Evolutionary conservation across 2,113 vertebrate genomes (phyloP).

Genomic region (Dipodomys merriami): DNA sequence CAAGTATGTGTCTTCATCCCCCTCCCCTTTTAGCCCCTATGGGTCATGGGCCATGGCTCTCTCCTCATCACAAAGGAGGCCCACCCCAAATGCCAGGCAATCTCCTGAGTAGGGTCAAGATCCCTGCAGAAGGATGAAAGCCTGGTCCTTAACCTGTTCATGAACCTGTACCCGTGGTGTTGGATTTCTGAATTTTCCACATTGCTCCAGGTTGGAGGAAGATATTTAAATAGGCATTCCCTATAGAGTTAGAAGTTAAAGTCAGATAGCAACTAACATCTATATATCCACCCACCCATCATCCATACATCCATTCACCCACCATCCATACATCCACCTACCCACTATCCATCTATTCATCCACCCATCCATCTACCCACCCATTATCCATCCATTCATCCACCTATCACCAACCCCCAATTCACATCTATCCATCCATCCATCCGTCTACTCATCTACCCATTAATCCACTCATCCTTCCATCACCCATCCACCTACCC

Average conservation of each 20-base stretch:
- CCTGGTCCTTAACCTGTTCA: background rate
- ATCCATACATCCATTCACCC: too few species aligned
- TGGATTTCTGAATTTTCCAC: background rate
- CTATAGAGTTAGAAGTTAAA: background rate
- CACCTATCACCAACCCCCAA: background rate
- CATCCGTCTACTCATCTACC: background rate
- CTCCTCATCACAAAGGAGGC: background rate
- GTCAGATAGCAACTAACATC: background rate
- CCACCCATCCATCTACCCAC: background rate
- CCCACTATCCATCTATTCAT: background rate
- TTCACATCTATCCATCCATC: background rate
- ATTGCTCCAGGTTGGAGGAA: background rate
- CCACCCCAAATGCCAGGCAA: background rate
- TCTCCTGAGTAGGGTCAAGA: background rate
- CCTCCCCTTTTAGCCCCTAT: background rate
- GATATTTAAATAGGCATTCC: background rate
- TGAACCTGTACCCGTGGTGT: background rate
- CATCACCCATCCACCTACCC: background rate
- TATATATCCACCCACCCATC: too few species aligned
- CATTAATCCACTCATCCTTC: background rate
- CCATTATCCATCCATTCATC: background rate
- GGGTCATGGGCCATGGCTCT: background rate
- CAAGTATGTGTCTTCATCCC: conserved; percentile 78
- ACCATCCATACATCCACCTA: too few species aligned
- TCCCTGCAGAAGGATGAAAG: background rate